Conservation (phyloP, 2,888 invertebrate genomes). For the Meloe dianella region DNA sequence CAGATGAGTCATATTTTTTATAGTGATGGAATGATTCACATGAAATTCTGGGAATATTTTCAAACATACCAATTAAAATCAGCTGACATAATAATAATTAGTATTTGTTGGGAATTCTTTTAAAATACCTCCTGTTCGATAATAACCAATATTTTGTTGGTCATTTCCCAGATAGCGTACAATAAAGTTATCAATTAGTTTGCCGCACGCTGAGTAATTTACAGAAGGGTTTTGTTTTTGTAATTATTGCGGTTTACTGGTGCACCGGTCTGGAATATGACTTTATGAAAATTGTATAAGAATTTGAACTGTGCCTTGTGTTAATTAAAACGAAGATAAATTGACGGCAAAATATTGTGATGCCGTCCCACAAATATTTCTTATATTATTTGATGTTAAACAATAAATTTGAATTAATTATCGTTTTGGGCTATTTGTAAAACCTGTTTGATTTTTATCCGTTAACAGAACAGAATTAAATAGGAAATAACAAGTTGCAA, state of each 20-base stretch:
- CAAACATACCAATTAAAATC: slow-evolving; percentile 13
- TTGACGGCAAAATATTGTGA: no score
- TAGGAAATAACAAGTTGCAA: background rate
- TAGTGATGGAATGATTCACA: slow-evolving; percentile 23
- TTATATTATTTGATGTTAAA: background rate
- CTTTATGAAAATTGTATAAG: background rate
- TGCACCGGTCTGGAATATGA: no score
- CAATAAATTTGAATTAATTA: background rate
- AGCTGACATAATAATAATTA: slow-evolving; percentile 21
- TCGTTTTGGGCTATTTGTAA: background rate
- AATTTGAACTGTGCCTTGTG: background rate
- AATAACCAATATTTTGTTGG: no score
- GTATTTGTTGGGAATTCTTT: background rate
- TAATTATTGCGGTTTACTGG: no score
- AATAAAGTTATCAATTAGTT: no score
- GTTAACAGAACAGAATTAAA: background rate
- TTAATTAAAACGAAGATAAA: background rate
- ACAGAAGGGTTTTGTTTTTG: no score
- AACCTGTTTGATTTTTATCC: slow-evolving; percentile 1
- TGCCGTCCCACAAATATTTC: no score
- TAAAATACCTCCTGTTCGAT: no score
- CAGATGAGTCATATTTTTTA: slow-evolving; percentile 23
- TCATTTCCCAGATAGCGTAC: no score
- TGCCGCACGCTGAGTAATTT: no score
- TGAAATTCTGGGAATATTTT: slow-evolving; percentile 29